These are phyloP conservation scores for Sus scrofa DNA, from an alignment of 2,113 vertebrate genomes.

Conservation along the genomic window DNA sequence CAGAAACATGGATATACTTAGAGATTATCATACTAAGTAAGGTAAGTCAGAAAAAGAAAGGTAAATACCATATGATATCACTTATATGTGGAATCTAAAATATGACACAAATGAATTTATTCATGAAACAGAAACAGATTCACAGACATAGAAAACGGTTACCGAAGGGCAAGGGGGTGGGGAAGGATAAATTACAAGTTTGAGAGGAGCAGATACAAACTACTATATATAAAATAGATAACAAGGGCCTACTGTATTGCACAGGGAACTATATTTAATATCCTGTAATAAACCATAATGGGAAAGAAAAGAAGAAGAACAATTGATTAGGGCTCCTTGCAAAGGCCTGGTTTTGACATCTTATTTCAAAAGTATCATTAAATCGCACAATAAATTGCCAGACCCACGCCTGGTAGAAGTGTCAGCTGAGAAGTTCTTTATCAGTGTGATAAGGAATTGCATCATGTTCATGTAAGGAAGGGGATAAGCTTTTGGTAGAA, in stretches of 20 bases:
- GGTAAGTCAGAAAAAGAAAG: not conserved
- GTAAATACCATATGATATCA: not conserved
- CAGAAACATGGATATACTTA: not conserved
- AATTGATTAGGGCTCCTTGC: not conserved
- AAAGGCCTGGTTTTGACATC: not conserved
- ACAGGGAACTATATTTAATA: not conserved
- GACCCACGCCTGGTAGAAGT: not conserved
- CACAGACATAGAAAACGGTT: not conserved
- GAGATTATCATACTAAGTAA: not conserved
- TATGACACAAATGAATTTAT: not conserved
- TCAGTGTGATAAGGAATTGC: not conserved
- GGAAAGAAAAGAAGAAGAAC: not conserved
- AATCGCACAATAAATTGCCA: not conserved
- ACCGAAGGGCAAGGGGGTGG: not conserved
- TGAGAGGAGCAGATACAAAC: not conserved
- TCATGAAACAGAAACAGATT: not conserved
- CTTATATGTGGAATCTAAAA: not conserved
- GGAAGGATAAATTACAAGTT: not conserved
- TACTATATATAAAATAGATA: not conserved
- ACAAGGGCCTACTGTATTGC: not conserved
- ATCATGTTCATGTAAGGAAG: not conserved
- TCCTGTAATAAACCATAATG: no score
- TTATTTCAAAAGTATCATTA: conserved; percentile 1
- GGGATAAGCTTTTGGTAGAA: not conserved
- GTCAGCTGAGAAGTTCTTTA: not conserved